Evolutionary conservation across 2,113 vertebrate genomes (phyloP).

Genomic region (Mixornis gularis): DNA sequence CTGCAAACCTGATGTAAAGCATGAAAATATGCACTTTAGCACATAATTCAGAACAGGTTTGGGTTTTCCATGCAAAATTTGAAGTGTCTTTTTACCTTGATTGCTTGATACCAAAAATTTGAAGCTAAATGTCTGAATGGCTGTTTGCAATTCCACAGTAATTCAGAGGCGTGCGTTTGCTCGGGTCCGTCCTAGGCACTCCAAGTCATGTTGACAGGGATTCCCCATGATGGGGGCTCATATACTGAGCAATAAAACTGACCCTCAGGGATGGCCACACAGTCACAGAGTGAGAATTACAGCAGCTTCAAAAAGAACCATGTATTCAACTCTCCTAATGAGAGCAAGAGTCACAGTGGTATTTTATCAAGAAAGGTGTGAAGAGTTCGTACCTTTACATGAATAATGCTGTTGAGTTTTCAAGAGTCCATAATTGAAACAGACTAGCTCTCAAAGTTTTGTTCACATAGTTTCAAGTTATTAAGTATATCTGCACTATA

Average conservation of each 20-base stretch:
- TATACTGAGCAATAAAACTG: background rate
- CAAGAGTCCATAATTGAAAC: background rate
- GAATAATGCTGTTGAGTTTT: background rate
- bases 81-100: background rate
- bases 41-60: background rate
- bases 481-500: background rate
- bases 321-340: background rate
- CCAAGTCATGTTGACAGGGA: background rate
- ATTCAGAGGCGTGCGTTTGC: background rate
- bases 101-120: background rate
- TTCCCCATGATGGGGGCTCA: rapidly evolving
- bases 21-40: background rate
- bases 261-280: background rate
- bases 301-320: background rate
- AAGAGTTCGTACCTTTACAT: background rate
- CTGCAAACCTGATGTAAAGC: background rate
- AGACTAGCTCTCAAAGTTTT: background rate
- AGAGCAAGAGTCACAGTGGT: background rate
- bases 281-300: background rate
- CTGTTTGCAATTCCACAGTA: background rate
- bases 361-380: background rate
- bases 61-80: background rate
- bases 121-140: background rate
- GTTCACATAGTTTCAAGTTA: background rate
- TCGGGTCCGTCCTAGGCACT: rapidly evolving